A percentile compares a stretch with the other conserved stretches of the same genome.
phyloP scores from a whole-genome alignment of 2,797 vertebrate genomes.

The Eutrigla gurnardus region DNA sequence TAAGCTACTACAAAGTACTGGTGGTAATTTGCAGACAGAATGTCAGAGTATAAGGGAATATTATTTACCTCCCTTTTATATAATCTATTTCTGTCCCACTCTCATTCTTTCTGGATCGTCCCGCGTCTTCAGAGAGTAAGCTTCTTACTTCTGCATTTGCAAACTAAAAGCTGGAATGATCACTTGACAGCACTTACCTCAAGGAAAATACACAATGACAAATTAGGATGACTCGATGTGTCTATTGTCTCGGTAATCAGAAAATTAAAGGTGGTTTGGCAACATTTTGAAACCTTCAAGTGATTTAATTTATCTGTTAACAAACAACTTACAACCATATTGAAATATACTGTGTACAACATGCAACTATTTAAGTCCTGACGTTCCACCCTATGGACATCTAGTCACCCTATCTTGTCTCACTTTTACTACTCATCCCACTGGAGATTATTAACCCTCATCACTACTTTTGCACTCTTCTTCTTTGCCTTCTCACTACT shows the following conservation, averaged over 20 bases:
- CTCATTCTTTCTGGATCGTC: slow-evolving; percentile 11
- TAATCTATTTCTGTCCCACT: slow-evolving; percentile 25
- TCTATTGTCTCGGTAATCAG: background rate
- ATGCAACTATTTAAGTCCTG: background rate
- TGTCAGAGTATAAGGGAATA: background rate
- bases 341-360: background rate
- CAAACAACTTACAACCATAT: background rate
- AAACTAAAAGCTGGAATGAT: slow-evolving; percentile 23
- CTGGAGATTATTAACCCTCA: background rate
- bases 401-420: background rate
- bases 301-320: background rate
- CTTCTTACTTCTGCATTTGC: slow-evolving; percentile 18
- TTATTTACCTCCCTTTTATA: background rate
- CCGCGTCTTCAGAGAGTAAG: slow-evolving; percentile 81
- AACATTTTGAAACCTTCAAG: background rate
- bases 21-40: background rate
- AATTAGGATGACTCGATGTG: background rate
- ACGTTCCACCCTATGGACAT: background rate
- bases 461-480: background rate
- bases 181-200: slow-evolving; percentile 2
- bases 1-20: slow-evolving; percentile 61
- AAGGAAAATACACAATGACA: background rate
- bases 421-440: background rate
- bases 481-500: background rate
- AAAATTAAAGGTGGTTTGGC: background rate